Percentiles rank a stretch among this genome's conserved stretches.
These are phyloP conservation scores for Enteromius paludinosus DNA, from an alignment of 2,797 vertebrate genomes.

Conservation along the genomic window DNA sequence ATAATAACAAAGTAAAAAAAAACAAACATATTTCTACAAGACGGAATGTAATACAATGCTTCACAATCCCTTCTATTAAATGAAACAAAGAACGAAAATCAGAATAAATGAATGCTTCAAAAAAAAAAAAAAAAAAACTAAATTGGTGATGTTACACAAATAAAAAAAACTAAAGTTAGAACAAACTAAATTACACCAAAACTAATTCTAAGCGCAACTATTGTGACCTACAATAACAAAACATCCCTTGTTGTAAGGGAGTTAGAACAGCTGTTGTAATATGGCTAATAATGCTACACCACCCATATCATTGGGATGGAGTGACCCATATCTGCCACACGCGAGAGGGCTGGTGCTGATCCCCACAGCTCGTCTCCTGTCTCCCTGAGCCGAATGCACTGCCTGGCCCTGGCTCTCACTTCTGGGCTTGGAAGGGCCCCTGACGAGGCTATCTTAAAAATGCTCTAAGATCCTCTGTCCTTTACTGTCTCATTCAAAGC, in stretches of 20 bases:
- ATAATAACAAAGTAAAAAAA: neutral
- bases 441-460: slow-evolving; percentile 68
- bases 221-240: slow-evolving; percentile 50
- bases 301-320: slow-evolving; percentile 54
- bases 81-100: neutral
- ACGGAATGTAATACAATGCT: neutral
- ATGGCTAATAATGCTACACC: slow-evolving; percentile 40
- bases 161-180: neutral
- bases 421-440: slow-evolving; percentile 75
- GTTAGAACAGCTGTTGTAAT: slow-evolving; percentile 36
- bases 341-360: slow-evolving; percentile 66
- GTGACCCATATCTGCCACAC: slow-evolving; percentile 76
- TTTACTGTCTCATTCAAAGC: slow-evolving; percentile 87
- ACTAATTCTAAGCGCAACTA: slow-evolving; percentile 38
- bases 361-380: slow-evolving; percentile 54
- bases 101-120: neutral
- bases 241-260: slow-evolving; percentile 28
- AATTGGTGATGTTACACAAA: neutral
- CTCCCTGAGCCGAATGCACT: slow-evolving; percentile 47
- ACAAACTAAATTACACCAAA: slow-evolving; percentile 25
- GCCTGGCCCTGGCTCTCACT: slow-evolving; percentile 78
- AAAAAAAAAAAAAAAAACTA: neutral
- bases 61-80: neutral
- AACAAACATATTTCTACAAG: neutral
- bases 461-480: slow-evolving; percentile 83